Percentiles rank a stretch among this genome's conserved stretches.
These are phyloP conservation scores for Willowsia nigromaculata DNA, from an alignment of 2,888 invertebrate genomes.

Conservation along the genomic window DNA sequence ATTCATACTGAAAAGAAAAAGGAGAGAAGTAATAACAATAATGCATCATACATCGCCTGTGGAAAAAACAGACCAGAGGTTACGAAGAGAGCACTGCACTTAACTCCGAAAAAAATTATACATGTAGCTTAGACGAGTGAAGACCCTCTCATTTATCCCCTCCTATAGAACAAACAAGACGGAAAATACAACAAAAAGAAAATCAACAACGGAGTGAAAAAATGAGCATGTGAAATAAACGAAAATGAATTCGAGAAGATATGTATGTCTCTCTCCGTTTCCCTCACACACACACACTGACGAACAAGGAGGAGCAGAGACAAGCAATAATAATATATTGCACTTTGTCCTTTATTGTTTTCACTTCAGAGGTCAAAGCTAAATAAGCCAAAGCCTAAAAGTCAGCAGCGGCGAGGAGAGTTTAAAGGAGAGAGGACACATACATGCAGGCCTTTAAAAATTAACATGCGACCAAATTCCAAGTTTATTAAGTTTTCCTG, in stretches of 20 bases:
- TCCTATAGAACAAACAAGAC: neutral
- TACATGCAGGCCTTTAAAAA: slow-evolving; percentile 24
- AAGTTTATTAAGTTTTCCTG: slow-evolving; percentile 49
- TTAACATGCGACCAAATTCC: slow-evolving; percentile 41
- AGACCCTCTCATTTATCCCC: neutral
- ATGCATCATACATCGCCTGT: neutral
- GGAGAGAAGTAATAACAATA: neutral
- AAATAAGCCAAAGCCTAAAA: neutral
- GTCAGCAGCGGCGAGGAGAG: neutral
- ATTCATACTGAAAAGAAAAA: neutral
- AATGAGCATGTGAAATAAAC: neutral
- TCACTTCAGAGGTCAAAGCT: slow-evolving; percentile 52
- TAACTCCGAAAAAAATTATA: neutral
- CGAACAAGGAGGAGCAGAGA: slow-evolving; percentile 27
- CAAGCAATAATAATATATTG: slow-evolving; percentile 31
- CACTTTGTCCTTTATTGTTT: slow-evolving; percentile 54
- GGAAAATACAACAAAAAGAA: neutral
- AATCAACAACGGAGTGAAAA: neutral
- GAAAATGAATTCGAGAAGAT: slow-evolving; percentile 1
- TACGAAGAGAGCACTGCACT: slow-evolving; percentile 1
- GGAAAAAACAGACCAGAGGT: neutral
- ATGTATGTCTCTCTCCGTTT: neutral
- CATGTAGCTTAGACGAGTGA: neutral
- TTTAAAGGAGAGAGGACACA: neutral
- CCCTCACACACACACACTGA: neutral